A percentile compares a stretch with the other conserved stretches of the same genome.
Conservation (phyloP, 2,113 vertebrate species). For the Rhegmatorhina hoffmannsi region DNA sequence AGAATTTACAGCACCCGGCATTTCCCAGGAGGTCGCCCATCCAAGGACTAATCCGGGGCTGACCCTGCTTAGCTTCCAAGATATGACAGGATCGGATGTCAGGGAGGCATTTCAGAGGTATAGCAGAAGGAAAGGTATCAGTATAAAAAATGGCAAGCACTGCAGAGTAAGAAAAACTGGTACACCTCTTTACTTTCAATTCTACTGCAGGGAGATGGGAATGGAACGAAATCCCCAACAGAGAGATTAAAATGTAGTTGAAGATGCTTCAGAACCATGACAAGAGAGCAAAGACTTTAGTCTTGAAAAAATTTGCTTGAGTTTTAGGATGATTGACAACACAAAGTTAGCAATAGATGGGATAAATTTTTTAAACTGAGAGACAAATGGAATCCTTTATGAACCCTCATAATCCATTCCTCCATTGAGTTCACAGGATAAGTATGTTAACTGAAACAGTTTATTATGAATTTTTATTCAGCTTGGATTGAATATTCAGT, state of each 20-base stretch:
- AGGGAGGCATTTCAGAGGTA: too few relatives aligned
- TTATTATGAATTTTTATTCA: not conserved
- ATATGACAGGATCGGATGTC: too few relatives aligned
- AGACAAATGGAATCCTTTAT: not conserved
- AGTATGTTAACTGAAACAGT: not conserved
- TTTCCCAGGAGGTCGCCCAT: too few relatives aligned
- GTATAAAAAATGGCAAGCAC: not conserved
- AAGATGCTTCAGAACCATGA: not conserved
- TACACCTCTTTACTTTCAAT: not conserved
- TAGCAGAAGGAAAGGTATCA: fast-evolving
- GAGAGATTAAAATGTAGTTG: not conserved
- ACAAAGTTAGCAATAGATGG: not conserved
- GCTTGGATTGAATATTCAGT: not conserved
- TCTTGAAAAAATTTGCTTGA: not conserved
- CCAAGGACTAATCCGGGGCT: too few relatives aligned
- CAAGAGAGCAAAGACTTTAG: not conserved
- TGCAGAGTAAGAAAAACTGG: not conserved
- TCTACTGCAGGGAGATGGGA: not conserved
- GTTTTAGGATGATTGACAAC: not conserved
- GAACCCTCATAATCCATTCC: not conserved
- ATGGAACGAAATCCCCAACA: not conserved
- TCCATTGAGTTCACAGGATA: not conserved
- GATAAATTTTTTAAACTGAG: not conserved
- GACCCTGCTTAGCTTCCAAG: too few relatives aligned
- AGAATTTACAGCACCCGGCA: too few relatives aligned